Base-by-base conservation (phyloP, 2,113 vertebrate species). In the Ammodytes dubius region DNA sequence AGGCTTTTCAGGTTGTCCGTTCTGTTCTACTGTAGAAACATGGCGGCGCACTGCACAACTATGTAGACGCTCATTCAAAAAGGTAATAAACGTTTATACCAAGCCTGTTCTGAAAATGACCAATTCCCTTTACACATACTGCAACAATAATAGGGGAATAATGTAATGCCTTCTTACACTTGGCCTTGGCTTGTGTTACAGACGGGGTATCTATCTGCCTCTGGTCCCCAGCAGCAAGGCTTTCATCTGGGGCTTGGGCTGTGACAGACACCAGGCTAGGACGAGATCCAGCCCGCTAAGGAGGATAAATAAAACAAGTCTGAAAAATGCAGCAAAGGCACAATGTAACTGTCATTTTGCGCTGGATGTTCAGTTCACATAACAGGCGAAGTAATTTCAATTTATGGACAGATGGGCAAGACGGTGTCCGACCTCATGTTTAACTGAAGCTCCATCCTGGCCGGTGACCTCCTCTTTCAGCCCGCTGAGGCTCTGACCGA, bases 401-500 rank as follows among this genome's bases (percentile, higher is more conserved):
- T 47, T 70, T 49, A 72, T 37, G 40, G 2, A 19, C n/a, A 75
- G 1, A 70, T 6, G 6, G 14, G 2, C 1, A 57, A 39, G 13
- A 53, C 7, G 6, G 6, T 7, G 6, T 77, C 86, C 76, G 47
- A 94, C 93, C 88, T 93, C 92, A 9, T 84, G 84, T 63, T 93
- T 93, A 40, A 93, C 67, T 58, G 83, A 77, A 57, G 74, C 63
- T 57, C 88, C 84, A 43, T 90, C 88, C 15, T 81, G 87, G 45
- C 74, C 64, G 7, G 72, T 79, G 50, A 72, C 76, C 85, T 93
- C 91, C 61, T 92, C 83, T 83, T 93, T 94, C 59, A 90, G 54
- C 47, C 64, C 76, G 4, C 72, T 63, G 14, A 79, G 75, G 54
- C 40, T 78, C 66, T 83, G 84, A 70, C 46, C 60, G 68, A 77